Evolutionary conservation across 2,113 vertebrate species (phyloP).

Genomic region (Nematolebias whitei): DNA sequence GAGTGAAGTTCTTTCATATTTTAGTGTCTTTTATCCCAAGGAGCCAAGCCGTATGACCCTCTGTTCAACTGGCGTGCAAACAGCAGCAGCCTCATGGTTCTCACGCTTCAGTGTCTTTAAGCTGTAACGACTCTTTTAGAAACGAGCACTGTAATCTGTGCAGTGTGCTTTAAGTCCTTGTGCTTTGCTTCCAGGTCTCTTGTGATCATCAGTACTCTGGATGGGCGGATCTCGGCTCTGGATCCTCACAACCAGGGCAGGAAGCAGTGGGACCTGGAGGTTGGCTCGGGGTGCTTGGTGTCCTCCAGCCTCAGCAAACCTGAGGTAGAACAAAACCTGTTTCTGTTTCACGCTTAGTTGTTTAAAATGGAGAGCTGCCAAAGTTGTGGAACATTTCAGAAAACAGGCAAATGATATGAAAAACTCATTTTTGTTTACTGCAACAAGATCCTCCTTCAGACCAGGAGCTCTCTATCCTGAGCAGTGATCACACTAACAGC

Average conservation of each 20-base stretch:
- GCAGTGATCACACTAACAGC: no score
- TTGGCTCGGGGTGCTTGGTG: slow-evolving; percentile 93
- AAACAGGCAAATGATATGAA: no score
- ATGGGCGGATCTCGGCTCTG: slow-evolving; percentile 92
- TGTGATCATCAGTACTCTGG: slow-evolving; percentile 96
- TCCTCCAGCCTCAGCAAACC: slow-evolving; percentile 97
- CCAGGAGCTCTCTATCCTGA: no score
- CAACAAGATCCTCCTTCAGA: no score
- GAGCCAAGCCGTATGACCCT: no score
- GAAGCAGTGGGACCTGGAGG: slow-evolving; percentile 97
- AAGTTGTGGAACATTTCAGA: slow-evolving; percentile 1
- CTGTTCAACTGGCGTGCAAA: no score
- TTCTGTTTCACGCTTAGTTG: background rate
- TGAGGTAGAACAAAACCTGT: slow-evolving; percentile 80
- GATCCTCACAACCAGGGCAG: slow-evolving; percentile 92
- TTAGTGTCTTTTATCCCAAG: slow-evolving; percentile 23
- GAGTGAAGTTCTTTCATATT: background rate
- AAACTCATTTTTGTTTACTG: no score
- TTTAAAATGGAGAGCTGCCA: background rate
- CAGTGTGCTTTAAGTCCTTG: no score
- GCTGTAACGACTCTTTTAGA: no score
- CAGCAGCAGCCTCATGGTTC: no score
- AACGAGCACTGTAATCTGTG: no score
- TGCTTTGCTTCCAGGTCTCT: slow-evolving; percentile 81
- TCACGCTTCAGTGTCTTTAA: slow-evolving; percentile 17